Conservation (phyloP, 2,797 vertebrate species). For the Champsocephalus esox region DNA sequence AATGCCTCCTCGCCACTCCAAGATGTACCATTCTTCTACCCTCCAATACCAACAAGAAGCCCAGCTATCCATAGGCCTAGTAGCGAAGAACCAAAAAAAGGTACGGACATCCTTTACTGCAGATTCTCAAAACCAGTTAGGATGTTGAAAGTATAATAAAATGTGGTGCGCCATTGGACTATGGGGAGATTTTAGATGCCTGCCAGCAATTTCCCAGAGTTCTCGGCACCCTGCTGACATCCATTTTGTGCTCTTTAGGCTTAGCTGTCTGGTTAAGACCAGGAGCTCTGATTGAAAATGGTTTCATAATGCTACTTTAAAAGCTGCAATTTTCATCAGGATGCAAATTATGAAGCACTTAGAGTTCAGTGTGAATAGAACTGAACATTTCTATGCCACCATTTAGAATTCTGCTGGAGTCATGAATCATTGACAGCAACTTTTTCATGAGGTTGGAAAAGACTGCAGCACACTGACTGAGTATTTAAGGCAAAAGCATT, state of each 20-base stretch:
- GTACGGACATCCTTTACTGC: slow-evolving; percentile 72
- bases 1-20: slow-evolving; percentile 85
- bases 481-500: too few relatives aligned
- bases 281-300: slow-evolving; percentile 19
- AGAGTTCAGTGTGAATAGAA: slow-evolving; percentile 11
- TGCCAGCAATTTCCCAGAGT: too few relatives aligned
- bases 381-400: slow-evolving; percentile 2
- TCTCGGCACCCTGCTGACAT: background rate
- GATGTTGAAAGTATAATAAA: background rate
- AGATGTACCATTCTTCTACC: slow-evolving; percentile 84
- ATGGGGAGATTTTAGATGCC: background rate
- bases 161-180: background rate
- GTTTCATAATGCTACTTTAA: slow-evolving; percentile 35
- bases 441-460: background rate
- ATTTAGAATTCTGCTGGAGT: background rate
- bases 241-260: slow-evolving; percentile 9
- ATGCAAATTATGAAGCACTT: slow-evolving; percentile 37
- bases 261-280: slow-evolving; percentile 6
- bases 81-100: slow-evolving; percentile 88
- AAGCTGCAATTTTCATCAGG: slow-evolving; percentile 37
- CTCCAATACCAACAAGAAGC: slow-evolving; percentile 78
- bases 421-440: slow-evolving; percentile 9
- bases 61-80: slow-evolving; percentile 53
- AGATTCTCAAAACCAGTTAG: background rate
- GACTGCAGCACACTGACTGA: background rate